Percentiles rank a stretch among this genome's conserved stretches.
These are phyloP conservation scores for Pyrochroa serraticornis DNA, from an alignment of 2,888 invertebrate species.

Conservation along the genomic window DNA sequence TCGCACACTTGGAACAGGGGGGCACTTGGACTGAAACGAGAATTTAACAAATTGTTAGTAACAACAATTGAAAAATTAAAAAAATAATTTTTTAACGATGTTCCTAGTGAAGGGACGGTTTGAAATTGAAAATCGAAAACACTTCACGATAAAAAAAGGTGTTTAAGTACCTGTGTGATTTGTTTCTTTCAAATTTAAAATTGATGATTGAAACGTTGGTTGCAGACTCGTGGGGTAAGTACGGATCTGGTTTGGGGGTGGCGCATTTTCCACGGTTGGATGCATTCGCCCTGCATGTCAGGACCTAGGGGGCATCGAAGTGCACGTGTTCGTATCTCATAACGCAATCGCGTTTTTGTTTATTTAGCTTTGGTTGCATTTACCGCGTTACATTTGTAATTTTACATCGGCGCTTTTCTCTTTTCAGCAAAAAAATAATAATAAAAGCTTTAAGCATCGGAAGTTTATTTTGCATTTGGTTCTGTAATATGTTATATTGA, in stretches of 20 bases:
- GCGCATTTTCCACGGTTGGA: conserved; percentile 36
- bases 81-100: too few relatives aligned
- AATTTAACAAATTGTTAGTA: too few relatives aligned
- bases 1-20: conserved; percentile 40
- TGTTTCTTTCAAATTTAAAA: conserved; percentile 6
- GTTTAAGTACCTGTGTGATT: too few relatives aligned
- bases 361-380: conserved; percentile 35
- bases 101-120: too few relatives aligned
- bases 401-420: too few relatives aligned
- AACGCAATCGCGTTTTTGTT: conserved; percentile 33
- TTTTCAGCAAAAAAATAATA: too few relatives aligned
- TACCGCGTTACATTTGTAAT: conserved; percentile 1
- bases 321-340: conserved; percentile 39
- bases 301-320: conserved; percentile 25
- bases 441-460: too few relatives aligned
- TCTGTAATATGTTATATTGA: too few relatives aligned
- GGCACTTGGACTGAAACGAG: conserved; percentile 6
- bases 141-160: too few relatives aligned
- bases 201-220: not conserved
- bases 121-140: too few relatives aligned
- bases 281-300: conserved; percentile 32
- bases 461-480: too few relatives aligned
- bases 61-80: too few relatives aligned
- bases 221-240: conserved; percentile 1
- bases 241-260: conserved; percentile 5